These are phyloP conservation scores for Drosophila nikananu DNA, from an alignment of 1,140 invertebrate genomes.

Conservation along the genomic window DNA sequence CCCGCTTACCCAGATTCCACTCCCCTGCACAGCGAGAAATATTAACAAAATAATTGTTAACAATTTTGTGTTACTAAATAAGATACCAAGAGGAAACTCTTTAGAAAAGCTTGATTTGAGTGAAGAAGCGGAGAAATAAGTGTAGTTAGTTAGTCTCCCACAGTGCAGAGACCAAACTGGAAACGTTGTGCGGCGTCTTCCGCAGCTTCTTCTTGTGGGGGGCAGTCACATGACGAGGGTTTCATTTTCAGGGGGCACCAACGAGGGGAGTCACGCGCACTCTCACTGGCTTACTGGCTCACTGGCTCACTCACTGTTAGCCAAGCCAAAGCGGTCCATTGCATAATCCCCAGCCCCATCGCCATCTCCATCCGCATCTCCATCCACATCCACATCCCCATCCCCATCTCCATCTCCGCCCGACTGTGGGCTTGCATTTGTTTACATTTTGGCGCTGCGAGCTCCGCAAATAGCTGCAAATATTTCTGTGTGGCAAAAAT, in stretches of 20 bases:
- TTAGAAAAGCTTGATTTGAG: neutral
- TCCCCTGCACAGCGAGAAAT: slow-evolving; percentile 33
- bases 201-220: slow-evolving; percentile 46
- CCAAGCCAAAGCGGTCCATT: slow-evolving; percentile 43
- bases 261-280: slow-evolving; percentile 55
- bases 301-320: slow-evolving; percentile 38
- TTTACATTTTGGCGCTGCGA: slow-evolving; percentile 55
- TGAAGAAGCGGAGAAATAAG: neutral
- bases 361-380: slow-evolving; percentile 6
- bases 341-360: slow-evolving; percentile 48
- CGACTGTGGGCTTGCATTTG: slow-evolving; percentile 35
- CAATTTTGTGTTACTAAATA: neutral
- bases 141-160: neutral
- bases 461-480: slow-evolving; percentile 61
- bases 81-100: neutral
- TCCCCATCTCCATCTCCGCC: slow-evolving; percentile 1
- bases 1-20: slow-evolving; percentile 71
- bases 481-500: slow-evolving; percentile 55
- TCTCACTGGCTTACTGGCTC: slow-evolving; percentile 61
- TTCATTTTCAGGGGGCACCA: slow-evolving; percentile 5
- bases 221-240: slow-evolving; percentile 3
- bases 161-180: slow-evolving; percentile 41
- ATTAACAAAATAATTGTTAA: neutral
- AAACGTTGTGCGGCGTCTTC: slow-evolving; percentile 48
- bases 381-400: slow-evolving; percentile 11